Percentiles rank a stretch among this genome's conserved stretches.
These are phyloP conservation scores for Esox lucius DNA, from an alignment of 2,797 vertebrate species.

Conservation along the genomic window DNA sequence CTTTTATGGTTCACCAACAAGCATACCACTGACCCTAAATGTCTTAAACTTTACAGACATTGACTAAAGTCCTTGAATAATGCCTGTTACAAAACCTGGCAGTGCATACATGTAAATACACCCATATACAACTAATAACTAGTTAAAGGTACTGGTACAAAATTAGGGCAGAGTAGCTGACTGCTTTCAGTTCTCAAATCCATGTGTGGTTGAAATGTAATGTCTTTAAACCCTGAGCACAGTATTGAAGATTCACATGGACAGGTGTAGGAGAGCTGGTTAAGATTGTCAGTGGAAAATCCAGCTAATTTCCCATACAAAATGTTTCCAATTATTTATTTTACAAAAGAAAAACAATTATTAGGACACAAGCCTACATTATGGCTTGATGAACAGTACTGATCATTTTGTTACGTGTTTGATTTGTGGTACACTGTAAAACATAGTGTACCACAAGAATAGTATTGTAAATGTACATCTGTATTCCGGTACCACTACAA, in stretches of 20 bases:
- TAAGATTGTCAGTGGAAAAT: slow-evolving; percentile 27
- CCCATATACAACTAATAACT: neutral
- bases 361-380: neutral
- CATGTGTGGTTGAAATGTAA: neutral
- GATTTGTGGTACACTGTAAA: neutral
- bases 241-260: neutral
- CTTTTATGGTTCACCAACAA: neutral
- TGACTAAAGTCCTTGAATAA: neutral
- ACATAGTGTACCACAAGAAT: too few species aligned
- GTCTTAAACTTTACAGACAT: neutral
- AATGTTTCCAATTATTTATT: slow-evolving; percentile 23
- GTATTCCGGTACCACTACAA: too few species aligned
- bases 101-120: neutral
- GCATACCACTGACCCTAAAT: neutral
- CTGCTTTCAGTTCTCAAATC: slow-evolving; percentile 29
- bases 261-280: neutral
- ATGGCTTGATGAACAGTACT: neutral
- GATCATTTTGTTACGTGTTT: neutral
- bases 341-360: slow-evolving; percentile 26
- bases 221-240: neutral
- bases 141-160: neutral
- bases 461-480: too few species aligned
- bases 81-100: neutral
- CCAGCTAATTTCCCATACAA: slow-evolving; percentile 49
- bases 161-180: neutral